phyloP scores from a whole-genome alignment of 1,140 invertebrate genomes.

The Steinernema khuongi region DNA sequence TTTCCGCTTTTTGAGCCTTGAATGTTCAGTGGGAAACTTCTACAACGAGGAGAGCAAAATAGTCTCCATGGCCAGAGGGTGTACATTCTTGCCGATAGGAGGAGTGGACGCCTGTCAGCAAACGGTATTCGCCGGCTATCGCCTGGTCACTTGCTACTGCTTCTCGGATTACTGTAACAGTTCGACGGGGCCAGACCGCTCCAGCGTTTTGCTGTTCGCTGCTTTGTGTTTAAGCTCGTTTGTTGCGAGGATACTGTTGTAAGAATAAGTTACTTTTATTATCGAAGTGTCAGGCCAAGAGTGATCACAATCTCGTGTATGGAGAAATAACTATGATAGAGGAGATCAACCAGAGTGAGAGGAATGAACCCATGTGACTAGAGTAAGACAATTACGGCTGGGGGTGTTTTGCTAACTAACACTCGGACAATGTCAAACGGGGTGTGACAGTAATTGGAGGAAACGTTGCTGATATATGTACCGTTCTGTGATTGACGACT shows the following conservation, averaged over 20 bases:
- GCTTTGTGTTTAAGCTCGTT: neutral
- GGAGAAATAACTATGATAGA: neutral
- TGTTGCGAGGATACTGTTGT: neutral
- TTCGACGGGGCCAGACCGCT: neutral
- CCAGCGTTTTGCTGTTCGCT: neutral
- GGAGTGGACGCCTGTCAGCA: conserved; percentile 33
- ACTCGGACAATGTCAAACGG: too few species aligned
- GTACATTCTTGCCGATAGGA: conserved; percentile 34
- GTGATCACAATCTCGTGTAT: neutral
- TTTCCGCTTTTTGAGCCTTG: neutral
- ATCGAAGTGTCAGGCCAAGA: conserved; percentile 12
- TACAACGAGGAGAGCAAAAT: conserved; percentile 33
- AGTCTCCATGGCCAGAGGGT: conserved; percentile 34
- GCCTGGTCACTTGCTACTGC: conserved; percentile 34
- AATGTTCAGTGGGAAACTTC: conserved; percentile 37
- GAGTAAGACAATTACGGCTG: neutral
- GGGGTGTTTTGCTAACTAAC: too few species aligned
- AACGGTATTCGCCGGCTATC: conserved; percentile 21
- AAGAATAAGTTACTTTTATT: conserved; percentile 10
- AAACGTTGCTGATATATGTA: neutral
- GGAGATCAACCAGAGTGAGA: neutral
- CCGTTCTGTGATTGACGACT: neutral
- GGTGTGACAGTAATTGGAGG: neutral
- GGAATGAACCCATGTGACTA: conserved; percentile 1
- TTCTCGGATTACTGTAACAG: conserved; percentile 38